Base-by-base conservation (phyloP, 53 echinoderm and acorn worm species). In the Arbacia lixula region DNA sequence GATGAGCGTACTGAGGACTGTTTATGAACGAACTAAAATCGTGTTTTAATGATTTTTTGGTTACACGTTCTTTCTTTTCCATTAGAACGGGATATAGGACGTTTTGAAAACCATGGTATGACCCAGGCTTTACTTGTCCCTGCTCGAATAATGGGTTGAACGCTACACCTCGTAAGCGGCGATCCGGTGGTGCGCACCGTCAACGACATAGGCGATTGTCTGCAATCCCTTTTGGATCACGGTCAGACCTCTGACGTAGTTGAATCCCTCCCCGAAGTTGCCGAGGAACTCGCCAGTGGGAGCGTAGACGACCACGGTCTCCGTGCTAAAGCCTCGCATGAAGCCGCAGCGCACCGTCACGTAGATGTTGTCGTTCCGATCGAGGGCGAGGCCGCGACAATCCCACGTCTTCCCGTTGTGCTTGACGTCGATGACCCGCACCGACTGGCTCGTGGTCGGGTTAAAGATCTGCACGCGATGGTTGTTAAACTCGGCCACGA, bases 401-500 rank as follows among this genome's bases (percentile, higher is more conserved):
- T 53, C 84, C 72, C 84, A 75, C 12, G 74, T 51, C 74, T 84
- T 88, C n/a, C 89, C 89, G 28, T 64, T 38, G 41, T 88, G 89
- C 30, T 88, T 72, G 27, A 84, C 62, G 66, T 88, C 74, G 33
- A 88, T 88, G 63, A 84, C 74, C 53, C 64, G 60, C 52, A 84
- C 36, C 9, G 46, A 22, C 4, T 84, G 81, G 49, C 56, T 42
- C 30, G 25, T 66, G 34, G 63, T 52, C 30, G 84, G 84, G 56
- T 88, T 64, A 20, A 73, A 88, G 19, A 88, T 76, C 76, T 88
- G 89, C 21, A 88, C 58, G 65, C 89, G 49, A n/a, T 37, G 66
- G 36, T 88, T 88, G 16, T 75, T 84, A 39, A 26, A 39, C 39
- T 88, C 89, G 0, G 66, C 84, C 4, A 88, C 89, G 6, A 88